Evolutionary conservation across 1,140 invertebrate genomes (phyloP).

Genomic region (Zaprionus africanus): DNA sequence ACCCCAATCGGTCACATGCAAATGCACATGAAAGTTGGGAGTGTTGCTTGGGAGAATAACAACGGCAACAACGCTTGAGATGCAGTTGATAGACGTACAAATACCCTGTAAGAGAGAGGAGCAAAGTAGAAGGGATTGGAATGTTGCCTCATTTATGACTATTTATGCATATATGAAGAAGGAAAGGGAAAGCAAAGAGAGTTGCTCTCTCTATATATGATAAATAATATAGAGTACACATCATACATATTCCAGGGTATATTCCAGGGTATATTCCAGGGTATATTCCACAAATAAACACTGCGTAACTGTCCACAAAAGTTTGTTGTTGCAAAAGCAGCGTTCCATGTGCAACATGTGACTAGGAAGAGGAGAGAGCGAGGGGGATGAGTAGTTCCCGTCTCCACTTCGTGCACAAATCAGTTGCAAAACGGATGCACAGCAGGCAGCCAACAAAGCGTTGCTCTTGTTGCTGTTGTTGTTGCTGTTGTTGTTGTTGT

Average conservation of each 20-base stretch:
- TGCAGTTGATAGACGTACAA: neutral
- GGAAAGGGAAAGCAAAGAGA: neutral
- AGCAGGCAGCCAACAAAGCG: constrained; percentile 43
- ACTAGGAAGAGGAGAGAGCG: constrained; percentile 16
- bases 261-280: constrained; percentile 35
- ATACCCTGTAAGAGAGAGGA: neutral
- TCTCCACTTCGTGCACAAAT: constrained; percentile 35
- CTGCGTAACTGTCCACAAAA: constrained; percentile 48
- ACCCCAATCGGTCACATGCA: constrained; percentile 80
- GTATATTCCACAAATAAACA: constrained; percentile 59
- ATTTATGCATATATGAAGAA: neutral
- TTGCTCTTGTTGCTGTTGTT: constrained; percentile 21
- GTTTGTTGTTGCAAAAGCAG: constrained; percentile 25
- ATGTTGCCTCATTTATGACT: neutral
- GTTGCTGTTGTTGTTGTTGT: constrained; percentile 16
- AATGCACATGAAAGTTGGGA: constrained; percentile 63
- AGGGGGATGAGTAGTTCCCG: constrained; percentile 2
- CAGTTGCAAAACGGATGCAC: constrained; percentile 47
- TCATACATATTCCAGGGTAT: constrained; percentile 1
- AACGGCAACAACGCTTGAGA: neutral
- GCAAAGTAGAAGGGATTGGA: too few species aligned
- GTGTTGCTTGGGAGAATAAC: constrained; percentile 42
- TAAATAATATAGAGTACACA: constrained; percentile 17
- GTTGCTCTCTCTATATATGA: too few species aligned
- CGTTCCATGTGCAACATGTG: constrained; percentile 47